Evolutionary conservation across 2,888 invertebrate genomes (phyloP), one percentile per base, ranked within the genome.

Genomic region (Drosophila lutescens): DNA sequence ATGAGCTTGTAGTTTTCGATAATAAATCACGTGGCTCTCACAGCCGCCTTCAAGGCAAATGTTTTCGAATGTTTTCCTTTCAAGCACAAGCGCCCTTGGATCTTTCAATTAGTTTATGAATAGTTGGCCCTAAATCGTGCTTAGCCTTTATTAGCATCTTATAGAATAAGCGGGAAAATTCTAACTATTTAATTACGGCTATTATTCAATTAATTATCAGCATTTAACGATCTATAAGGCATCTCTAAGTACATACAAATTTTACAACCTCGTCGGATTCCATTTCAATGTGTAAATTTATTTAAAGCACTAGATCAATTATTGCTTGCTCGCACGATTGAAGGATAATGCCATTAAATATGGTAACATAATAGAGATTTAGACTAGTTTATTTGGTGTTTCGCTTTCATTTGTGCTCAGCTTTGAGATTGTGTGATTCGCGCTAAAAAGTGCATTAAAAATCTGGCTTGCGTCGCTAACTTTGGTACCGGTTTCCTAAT

Each of bases 81-180:
- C 85, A 44, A 81, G 41, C 58, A 51, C 13, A 53, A 54, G 40
- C 62, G 82, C 61, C 82, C 88, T 85, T 87, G 82, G 38, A 54
- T 36, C 47, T 54, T 51, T 55, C 79, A 46, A 77, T 72, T 68
- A 65, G 47, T 60, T 75, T 63, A 62, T 74, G 75, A 69, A 55
- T 68, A 75, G 62, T 62, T 60, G 54, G 38, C 51, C 68, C 62
- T 62, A 34, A 53, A 63, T 76, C 67, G 38, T 23, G 46, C 12
- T 41, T 26, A 15, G 53, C 32, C 6, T 5, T 20, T 38, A 63
- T 78, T 85, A 80, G 79, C 76, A 76, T 72, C 68, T 61, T 38
- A 57, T 54, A 51, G 61, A 50, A 53, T 41, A 60, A 15, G 4
- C 26, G 1, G 13, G 43, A 38, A 32, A 30, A 38, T 23, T 9